Evolutionary conservation across 2,888 invertebrate genomes (phyloP).

Genomic region (Acheta domesticus): DNA sequence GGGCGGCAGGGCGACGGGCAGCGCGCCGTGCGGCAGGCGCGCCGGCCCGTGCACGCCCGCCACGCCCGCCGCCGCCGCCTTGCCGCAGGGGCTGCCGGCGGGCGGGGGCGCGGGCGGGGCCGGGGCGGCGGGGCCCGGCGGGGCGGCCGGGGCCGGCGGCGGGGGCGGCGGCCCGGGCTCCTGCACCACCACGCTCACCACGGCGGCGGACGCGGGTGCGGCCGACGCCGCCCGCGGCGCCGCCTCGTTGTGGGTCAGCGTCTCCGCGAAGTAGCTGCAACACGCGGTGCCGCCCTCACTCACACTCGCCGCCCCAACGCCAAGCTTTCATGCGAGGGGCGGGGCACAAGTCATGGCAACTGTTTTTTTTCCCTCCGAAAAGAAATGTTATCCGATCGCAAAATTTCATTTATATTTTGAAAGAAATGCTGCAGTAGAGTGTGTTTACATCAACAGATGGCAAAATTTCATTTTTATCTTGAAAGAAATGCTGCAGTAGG

Average conservation of each 20-base stretch:
- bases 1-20: conserved; percentile 26
- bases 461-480: no score
- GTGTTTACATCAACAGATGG: no score
- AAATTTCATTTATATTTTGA: no score
- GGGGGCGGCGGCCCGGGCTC: background rate
- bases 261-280: conserved; percentile 53
- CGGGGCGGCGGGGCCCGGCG: background rate
- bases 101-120: conserved; percentile 37
- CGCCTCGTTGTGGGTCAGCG: conserved; percentile 52
- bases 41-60: conserved; percentile 31
- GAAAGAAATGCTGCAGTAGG: no score
- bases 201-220: conserved; percentile 40
- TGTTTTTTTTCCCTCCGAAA: no score
- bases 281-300: background rate
- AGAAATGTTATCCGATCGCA: no score
- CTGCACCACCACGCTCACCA: background rate
- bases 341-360: no score
- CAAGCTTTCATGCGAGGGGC: no score
- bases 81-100: conserved; percentile 36
- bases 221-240: conserved; percentile 41
- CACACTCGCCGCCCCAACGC: no score
- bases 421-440: no score
- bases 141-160: background rate
- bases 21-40: conserved; percentile 35
- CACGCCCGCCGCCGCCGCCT: conserved; percentile 37